Conservation (phyloP, 2,888 invertebrate species). For the Blastobasis lacticolella region DNA sequence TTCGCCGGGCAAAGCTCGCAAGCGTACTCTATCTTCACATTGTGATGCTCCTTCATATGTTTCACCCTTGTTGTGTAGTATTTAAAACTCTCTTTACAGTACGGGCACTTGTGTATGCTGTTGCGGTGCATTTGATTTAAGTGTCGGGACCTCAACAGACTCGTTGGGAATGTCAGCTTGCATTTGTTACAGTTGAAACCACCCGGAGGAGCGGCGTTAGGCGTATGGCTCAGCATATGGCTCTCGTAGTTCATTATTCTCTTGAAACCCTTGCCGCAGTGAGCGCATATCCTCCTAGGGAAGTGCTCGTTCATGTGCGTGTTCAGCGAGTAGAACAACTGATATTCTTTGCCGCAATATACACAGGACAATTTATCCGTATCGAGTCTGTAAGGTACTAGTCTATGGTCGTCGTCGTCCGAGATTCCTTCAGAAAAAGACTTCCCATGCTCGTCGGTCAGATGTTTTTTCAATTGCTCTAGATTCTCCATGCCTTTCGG, state of each 20-base stretch:
- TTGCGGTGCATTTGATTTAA: too few species aligned
- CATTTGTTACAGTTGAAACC: too few species aligned
- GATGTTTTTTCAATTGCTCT: background rate
- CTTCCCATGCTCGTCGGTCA: background rate
- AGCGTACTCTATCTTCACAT: slow-evolving; percentile 45
- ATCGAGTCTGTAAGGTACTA: too few species aligned
- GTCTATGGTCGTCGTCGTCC: too few species aligned
- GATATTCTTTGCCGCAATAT: background rate
- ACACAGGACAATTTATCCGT: too few species aligned
- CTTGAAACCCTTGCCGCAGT: background rate
- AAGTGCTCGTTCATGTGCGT: slow-evolving; percentile 24
- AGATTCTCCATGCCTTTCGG: background rate
- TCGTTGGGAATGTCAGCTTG: too few species aligned
- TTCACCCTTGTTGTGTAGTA: slow-evolving; percentile 40
- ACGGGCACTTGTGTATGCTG: slow-evolving; percentile 30
- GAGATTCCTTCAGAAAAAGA: background rate
- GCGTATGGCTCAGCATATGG: too few species aligned
- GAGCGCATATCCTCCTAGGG: slow-evolving; percentile 19
- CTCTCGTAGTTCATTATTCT: too few species aligned
- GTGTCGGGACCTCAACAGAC: too few species aligned
- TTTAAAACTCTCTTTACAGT: slow-evolving; percentile 49
- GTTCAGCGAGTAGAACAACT: background rate
- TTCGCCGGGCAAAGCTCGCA: slow-evolving; percentile 52
- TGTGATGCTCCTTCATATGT: slow-evolving; percentile 40
- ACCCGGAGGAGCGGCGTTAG: too few species aligned